These are phyloP conservation scores for Ochotona princeps DNA, from an alignment of 2,113 vertebrate species.

Conservation along the genomic window DNA sequence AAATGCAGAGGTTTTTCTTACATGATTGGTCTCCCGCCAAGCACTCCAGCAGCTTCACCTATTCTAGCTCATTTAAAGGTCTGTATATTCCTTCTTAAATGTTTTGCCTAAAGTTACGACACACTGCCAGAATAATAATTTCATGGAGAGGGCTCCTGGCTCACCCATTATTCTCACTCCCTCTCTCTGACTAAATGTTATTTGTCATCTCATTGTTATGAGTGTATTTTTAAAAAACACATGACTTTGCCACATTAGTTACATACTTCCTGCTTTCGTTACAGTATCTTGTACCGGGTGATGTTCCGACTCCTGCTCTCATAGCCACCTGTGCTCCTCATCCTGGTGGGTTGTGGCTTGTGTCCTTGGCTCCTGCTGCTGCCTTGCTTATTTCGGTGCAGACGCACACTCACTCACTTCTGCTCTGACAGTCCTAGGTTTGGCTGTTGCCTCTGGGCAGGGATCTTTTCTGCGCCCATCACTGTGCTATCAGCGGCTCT, in stretches of 20 bases:
- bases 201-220: background rate
- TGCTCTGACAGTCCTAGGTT: no score
- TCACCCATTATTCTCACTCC: background rate
- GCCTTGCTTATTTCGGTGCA: background rate
- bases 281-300: no score
- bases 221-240: background rate
- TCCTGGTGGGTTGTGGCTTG: no score
- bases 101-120: slow-evolving; percentile 15
- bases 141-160: background rate
- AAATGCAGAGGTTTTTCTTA: background rate
- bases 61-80: background rate
- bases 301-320: no score
- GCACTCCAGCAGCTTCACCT: background rate
- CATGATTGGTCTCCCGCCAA: background rate
- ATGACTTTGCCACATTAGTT: background rate
- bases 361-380: background rate
- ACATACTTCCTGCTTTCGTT: background rate
- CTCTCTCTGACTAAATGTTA: background rate
- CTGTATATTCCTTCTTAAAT: background rate
- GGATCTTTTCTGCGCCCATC: no score
- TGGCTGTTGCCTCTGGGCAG: no score
- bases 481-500: background rate
- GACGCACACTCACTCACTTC: background rate
- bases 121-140: background rate
- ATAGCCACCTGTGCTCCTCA: background rate